Evolutionary conservation across 2,888 invertebrate genomes (phyloP).

Genomic region (Melikaiella ostensackeni): DNA sequence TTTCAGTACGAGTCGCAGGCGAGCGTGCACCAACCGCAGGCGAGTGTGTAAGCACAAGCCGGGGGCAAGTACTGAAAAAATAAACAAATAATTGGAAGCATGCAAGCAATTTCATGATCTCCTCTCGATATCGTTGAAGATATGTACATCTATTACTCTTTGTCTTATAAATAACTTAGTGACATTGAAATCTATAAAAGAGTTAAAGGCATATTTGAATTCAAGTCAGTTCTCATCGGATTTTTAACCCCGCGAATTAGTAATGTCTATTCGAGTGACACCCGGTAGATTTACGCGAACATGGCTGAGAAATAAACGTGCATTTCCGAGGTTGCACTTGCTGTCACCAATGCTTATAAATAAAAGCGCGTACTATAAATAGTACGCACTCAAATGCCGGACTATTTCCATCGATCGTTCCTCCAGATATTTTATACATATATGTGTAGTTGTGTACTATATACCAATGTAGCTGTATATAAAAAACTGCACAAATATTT

Average conservation of each 20-base stretch:
- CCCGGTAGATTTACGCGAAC: slow-evolving; percentile 28
- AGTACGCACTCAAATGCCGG: slow-evolving; percentile 73
- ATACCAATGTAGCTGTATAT: too few species aligned
- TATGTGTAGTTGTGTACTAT: neutral
- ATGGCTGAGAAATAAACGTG: slow-evolving; percentile 40
- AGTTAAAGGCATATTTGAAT: too few species aligned
- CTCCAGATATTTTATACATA: neutral
- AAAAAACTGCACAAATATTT: too few species aligned
- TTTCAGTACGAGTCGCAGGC: too few species aligned
- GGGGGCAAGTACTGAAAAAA: too few species aligned
- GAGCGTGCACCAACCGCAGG: too few species aligned
- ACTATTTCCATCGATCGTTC: slow-evolving; percentile 72
- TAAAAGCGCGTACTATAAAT: slow-evolving; percentile 75
- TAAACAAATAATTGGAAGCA: too few species aligned
- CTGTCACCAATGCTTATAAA: slow-evolving; percentile 72
- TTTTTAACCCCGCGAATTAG: neutral
- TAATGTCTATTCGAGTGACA: slow-evolving; percentile 13
- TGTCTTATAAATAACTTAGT: neutral
- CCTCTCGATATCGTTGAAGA: too few species aligned
- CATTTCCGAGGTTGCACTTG: slow-evolving; percentile 61
- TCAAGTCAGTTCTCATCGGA: neutral
- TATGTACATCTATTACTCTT: too few species aligned
- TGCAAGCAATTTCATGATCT: too few species aligned
- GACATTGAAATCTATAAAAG: neutral
- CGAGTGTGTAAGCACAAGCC: too few species aligned